These are phyloP conservation scores for Zonitis immaculata DNA, from an alignment of 2,888 invertebrate genomes.

Conservation along the genomic window DNA sequence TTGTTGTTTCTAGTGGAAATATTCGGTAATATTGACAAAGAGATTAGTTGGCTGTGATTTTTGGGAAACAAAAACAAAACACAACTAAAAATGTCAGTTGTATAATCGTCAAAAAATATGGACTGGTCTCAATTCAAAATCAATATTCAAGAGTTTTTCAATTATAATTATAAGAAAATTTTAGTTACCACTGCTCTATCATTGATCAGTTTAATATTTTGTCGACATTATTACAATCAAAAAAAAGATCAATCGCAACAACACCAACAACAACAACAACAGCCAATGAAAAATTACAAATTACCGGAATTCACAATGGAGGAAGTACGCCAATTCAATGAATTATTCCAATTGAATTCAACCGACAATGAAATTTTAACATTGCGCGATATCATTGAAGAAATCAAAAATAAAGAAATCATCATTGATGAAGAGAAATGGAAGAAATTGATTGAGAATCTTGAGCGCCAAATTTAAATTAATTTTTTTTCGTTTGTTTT, in stretches of 20 bases:
- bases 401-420: background rate
- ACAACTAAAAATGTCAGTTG: too few relatives aligned
- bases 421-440: background rate
- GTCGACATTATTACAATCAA: background rate
- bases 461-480: slow-evolving; percentile 22
- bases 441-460: slow-evolving; percentile 37
- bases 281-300: background rate
- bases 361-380: background rate
- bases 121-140: background rate
- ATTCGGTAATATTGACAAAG: too few relatives aligned
- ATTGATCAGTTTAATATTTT: background rate
- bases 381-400: background rate
- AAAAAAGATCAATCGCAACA: background rate
- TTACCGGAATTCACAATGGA: background rate
- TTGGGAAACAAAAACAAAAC: too few relatives aligned
- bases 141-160: background rate
- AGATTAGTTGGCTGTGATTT: too few relatives aligned
- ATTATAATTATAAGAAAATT: background rate
- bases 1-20: too few relatives aligned
- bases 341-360: background rate
- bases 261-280: too few relatives aligned
- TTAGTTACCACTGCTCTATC: background rate
- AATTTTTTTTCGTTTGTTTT: background rate
- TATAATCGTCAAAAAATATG: background rate
- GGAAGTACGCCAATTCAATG: background rate